Percentiles rank a stretch among this genome's conserved stretches.
These are phyloP conservation scores for Apodemus agrarius DNA, from an alignment of 2,797 vertebrate species.

Conservation along the genomic window DNA sequence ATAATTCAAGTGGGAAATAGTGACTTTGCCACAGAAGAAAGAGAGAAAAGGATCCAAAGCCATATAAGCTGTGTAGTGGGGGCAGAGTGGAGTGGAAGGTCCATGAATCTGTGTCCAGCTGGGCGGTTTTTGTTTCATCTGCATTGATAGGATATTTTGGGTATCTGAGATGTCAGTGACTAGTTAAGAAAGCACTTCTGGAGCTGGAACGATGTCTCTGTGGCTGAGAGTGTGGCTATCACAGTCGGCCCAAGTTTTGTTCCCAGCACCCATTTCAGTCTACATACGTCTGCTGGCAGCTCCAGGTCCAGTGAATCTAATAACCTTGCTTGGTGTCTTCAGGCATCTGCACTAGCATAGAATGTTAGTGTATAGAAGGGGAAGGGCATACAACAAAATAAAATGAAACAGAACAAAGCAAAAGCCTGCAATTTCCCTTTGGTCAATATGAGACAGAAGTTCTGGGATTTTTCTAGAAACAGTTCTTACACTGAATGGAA, in stretches of 20 bases:
- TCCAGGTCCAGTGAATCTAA: not conserved
- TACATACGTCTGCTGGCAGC: not conserved
- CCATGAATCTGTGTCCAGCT: not conserved
- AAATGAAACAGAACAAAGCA: not conserved
- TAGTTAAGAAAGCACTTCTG: not conserved
- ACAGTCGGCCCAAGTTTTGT: not conserved
- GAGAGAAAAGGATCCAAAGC: not conserved
- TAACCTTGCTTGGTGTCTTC: not conserved
- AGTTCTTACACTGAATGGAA: conserved; percentile 22
- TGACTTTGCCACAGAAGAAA: not conserved
- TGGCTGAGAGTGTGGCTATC: not conserved
- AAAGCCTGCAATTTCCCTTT: not conserved
- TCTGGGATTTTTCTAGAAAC: not conserved
- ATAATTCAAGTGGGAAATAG: not conserved
- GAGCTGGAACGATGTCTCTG: not conserved
- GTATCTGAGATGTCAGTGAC: not conserved
- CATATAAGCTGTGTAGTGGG: not conserved
- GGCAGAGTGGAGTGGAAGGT: not conserved
- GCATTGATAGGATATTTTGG: not conserved
- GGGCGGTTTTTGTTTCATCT: not conserved
- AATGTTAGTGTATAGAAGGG: not conserved
- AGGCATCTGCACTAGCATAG: not conserved
- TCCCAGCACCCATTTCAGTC: not conserved
- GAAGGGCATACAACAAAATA: not conserved
- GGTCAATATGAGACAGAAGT: not conserved